A percentile compares a stretch with the other conserved stretches of the same genome.
Evolutionary conservation across 2,113 vertebrate genomes (phyloP).

Genomic region (Synchiropus splendidus): DNA sequence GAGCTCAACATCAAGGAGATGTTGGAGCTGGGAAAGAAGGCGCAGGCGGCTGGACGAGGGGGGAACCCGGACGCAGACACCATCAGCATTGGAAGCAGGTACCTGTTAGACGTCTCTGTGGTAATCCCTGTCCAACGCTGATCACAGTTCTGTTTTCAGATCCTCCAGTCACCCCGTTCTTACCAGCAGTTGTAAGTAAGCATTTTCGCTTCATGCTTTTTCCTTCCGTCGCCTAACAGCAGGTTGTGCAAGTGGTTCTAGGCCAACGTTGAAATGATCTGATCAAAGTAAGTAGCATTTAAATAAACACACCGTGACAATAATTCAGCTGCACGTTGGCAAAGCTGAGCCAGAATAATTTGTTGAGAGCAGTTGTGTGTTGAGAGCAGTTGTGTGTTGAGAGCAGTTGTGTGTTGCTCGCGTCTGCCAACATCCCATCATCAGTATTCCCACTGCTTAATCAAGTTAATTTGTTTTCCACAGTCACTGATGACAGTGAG

Average conservation of each 20-base stretch:
- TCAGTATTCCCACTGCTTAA: slow-evolving; percentile 7
- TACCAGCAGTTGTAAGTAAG: slow-evolving; percentile 66
- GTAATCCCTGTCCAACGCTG: not conserved
- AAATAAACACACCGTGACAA: not conserved
- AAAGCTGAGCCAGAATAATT: not conserved
- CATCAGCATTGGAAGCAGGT: slow-evolving; percentile 64
- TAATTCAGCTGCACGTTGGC: slow-evolving; percentile 2
- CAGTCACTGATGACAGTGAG: slow-evolving; percentile 75
- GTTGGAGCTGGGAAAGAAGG: slow-evolving; percentile 49
- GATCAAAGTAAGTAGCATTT: too few relatives aligned
- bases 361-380: not conserved
- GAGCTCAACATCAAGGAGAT: slow-evolving; percentile 64
- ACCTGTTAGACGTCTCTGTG: not conserved
- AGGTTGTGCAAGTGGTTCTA: too few relatives aligned
- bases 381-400: not conserved
- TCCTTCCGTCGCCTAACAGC: too few relatives aligned
- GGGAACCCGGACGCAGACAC: slow-evolving; percentile 50
- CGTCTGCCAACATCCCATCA: slow-evolving; percentile 17
- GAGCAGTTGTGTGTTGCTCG: not conserved
- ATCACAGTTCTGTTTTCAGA: slow-evolving; percentile 35
- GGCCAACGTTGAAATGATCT: too few relatives aligned
- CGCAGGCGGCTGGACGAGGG: slow-evolving; percentile 29
- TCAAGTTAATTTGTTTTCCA: slow-evolving; percentile 17
- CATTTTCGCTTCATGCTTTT: too few relatives aligned
- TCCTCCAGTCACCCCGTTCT: slow-evolving; percentile 53